Conservation (phyloP, 92 coral and sea anemone genomes). For the Porites evermanni region DNA sequence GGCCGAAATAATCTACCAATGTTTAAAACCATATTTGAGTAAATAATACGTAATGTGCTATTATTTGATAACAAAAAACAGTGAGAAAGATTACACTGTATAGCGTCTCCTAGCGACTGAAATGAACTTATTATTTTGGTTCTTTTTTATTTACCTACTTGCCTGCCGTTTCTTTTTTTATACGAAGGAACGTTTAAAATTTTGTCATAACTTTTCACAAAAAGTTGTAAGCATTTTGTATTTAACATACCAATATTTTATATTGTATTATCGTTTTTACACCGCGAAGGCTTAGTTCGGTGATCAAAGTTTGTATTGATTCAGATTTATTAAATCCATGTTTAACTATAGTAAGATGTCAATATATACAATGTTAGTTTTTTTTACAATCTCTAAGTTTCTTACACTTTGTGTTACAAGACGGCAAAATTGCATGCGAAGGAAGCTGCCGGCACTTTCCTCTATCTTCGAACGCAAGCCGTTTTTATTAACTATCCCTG, state of each 20-base stretch:
- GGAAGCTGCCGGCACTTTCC: no score
- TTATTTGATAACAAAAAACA: neutral
- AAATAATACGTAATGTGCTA: neutral
- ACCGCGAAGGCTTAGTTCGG: neutral
- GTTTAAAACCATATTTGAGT: conserved; percentile 79
- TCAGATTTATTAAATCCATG: no score
- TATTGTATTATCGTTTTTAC: neutral
- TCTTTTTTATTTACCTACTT: no score
- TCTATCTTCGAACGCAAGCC: no score
- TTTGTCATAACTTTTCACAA: neutral
- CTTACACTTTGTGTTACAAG: no score
- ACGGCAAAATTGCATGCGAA: no score
- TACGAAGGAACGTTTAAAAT: no score
- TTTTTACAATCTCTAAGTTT: no score
- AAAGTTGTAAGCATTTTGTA: neutral
- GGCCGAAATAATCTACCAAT: conserved; percentile 90
- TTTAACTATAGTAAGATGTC: no score
- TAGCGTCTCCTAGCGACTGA: neutral
- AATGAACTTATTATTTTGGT: neutral
- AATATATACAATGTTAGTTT: no score
- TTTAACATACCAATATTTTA: neutral
- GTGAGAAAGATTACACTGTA: neutral
- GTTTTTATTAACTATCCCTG: no score
- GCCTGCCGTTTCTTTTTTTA: neutral
- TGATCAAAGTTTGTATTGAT: no score